Percentiles rank a stretch among this genome's conserved stretches.
These are phyloP conservation scores for Smithornis capensis DNA, from an alignment of 2,113 vertebrate species.

Conservation along the genomic window DNA sequence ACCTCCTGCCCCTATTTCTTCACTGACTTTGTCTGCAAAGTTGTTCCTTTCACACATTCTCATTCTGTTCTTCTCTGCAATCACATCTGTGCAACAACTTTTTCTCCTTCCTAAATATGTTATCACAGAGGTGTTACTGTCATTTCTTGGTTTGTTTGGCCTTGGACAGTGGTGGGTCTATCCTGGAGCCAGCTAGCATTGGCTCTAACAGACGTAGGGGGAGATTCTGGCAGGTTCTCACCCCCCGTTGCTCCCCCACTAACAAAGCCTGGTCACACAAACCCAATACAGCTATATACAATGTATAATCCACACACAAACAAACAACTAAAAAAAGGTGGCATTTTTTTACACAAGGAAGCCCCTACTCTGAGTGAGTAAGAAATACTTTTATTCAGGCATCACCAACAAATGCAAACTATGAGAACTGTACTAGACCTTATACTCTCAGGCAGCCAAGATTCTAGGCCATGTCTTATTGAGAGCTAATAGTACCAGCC, in stretches of 20 bases:
- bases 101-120: not conserved
- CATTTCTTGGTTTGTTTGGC: not conserved
- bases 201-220: not conserved
- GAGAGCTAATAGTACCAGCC: not conserved
- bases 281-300: accelerated
- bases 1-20: not conserved
- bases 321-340: too few species aligned
- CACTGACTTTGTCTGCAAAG: not conserved
- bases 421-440: not conserved
- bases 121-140: not conserved
- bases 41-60: not conserved
- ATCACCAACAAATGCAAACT: not conserved
- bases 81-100: not conserved
- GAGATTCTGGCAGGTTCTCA: not conserved
- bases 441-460: not conserved
- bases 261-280: too few species aligned
- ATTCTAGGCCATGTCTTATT: not conserved
- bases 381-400: not conserved
- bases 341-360: not conserved
- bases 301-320: too few species aligned
- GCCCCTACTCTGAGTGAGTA: too few species aligned
- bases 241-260: accelerated
- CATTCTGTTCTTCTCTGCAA: not conserved
- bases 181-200: not conserved
- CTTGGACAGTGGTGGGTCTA: not conserved